Percentiles rank a stretch among this genome's conserved stretches.
Evolutionary conservation across 2,888 invertebrate genomes (phyloP).

Genomic region (Drosophila cognata): DNA sequence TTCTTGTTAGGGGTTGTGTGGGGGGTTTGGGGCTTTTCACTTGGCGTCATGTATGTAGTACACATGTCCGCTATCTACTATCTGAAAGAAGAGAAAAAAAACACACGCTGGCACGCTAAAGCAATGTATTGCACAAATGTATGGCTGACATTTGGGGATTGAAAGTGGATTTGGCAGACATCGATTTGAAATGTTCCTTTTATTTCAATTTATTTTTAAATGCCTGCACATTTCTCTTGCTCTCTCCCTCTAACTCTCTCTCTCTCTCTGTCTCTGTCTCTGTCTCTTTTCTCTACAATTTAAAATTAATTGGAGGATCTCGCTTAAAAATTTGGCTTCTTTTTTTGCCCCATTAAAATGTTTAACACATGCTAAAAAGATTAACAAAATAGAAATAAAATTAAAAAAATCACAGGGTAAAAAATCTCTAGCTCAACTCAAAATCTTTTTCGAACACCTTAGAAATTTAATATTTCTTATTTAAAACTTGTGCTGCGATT

Average conservation of each 20-base stretch:
- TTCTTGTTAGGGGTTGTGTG: too few species aligned
- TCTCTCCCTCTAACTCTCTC: neutral
- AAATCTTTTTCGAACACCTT: neutral
- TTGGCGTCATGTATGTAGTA: slow-evolving; percentile 23
- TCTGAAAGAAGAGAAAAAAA: slow-evolving; percentile 9
- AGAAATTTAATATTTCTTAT: neutral
- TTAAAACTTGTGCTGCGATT: neutral
- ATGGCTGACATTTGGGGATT: slow-evolving; percentile 70
- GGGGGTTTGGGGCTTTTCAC: neutral
- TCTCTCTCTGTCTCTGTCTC: neutral
- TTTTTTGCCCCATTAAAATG: slow-evolving; percentile 6
- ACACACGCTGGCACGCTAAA: slow-evolving; percentile 25
- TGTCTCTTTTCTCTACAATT: slow-evolving; percentile 38
- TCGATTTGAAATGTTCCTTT: slow-evolving; percentile 53
- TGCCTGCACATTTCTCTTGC: slow-evolving; percentile 21
- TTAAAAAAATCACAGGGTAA: neutral
- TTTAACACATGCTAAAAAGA: slow-evolving; percentile 4
- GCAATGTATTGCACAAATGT: slow-evolving; percentile 59
- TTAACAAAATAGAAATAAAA: neutral
- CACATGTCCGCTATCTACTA: slow-evolving; percentile 23
- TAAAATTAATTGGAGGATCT: slow-evolving; percentile 31
- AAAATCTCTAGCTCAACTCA: neutral
- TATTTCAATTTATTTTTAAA: slow-evolving; percentile 65
- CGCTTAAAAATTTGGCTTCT: slow-evolving; percentile 3
- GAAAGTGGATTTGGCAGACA: slow-evolving; percentile 64